Evolutionary conservation across 2,888 invertebrate species (phyloP), one percentile per base, ranked within the genome.

Genomic region (Drosophila pseudotalamancana): DNA sequence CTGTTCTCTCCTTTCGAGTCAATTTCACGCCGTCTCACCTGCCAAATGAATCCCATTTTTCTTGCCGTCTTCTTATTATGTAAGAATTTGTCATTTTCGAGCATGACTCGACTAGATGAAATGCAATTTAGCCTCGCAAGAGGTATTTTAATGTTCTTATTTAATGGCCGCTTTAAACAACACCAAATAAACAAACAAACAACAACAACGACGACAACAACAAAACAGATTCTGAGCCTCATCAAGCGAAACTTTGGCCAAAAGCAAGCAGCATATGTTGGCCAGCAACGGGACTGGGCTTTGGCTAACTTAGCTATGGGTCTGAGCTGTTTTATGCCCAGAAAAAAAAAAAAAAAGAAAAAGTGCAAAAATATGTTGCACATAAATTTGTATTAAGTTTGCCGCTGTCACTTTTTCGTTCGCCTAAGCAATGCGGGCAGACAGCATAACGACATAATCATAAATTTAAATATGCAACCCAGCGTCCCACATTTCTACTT

Each of bases 331-430:
- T 64, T 57, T 57, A 43, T 72, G 51, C 57, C 27, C 43, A 54
- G 39, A 50, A 31, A 83, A n/a, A n/a, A n/a, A n/a, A n/a, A n/a
- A n/a, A n/a, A n/a, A n/a, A n/a, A n/a, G n/a, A n/a, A n/a, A n/a
- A 80, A 88, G 71, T 77, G 75, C 77, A 81, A 80, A 89, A 89
- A 88, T 88, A 85, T 88, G 88, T 84, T 83, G 88, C 80, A 87
- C 88, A 88, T 88, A 89, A 88, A 88, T 89, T 88, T 82, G 88
- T 87, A 88, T 88, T 88, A 89, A 87, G 87, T 83, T 88, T 84
- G 74, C 73, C 72, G 72, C 77, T 82, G 83, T 83, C 83, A 83
- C 68, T 81, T 81, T 81, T 81, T 74, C 67, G 63, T 67, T 72
- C 76, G 67, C 71, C 72, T 57, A 72, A 83, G 86, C 80, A 86